Evolutionary conservation across 2,888 invertebrate genomes (phyloP).

Genomic region (Vanessa cardui): DNA sequence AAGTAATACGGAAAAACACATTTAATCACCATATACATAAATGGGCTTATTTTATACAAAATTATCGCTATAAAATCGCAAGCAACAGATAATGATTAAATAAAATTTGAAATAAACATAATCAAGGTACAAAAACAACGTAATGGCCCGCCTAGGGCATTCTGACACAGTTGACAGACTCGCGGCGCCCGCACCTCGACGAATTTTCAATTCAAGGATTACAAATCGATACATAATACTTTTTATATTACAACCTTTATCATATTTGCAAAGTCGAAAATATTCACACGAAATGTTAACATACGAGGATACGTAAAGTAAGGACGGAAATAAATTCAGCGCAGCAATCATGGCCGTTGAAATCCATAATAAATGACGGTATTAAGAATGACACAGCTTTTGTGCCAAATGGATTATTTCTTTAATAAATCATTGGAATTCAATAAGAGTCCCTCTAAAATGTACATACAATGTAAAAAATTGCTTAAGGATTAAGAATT

Average conservation of each 20-base stretch:
- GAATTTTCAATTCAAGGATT: not conserved
- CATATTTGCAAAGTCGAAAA: not conserved
- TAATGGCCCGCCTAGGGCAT: not conserved
- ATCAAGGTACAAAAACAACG: not conserved
- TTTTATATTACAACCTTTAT: not conserved
- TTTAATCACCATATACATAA: no score
- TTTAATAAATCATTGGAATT: conserved; percentile 8
- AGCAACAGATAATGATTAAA: no score
- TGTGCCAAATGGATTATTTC: not conserved
- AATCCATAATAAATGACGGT: conserved; percentile 12
- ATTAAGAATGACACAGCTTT: conserved; percentile 15
- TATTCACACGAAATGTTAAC: not conserved
- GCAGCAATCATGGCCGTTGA: conserved; percentile 9
- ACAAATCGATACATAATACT: not conserved
- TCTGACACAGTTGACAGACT: not conserved
- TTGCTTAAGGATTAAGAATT: not conserved
- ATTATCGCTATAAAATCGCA: no score
- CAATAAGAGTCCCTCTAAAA: conserved; percentile 17
- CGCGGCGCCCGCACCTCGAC: not conserved
- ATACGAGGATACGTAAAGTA: conserved; percentile 4
- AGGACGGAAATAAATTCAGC: conserved; percentile 1
- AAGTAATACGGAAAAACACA: no score
- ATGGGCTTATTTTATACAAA: no score
- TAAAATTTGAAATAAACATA: not conserved
- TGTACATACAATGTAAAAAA: conserved; percentile 10